Percentiles rank a stretch among this genome's conserved stretches.
Conservation (phyloP, 2,888 invertebrate species). For the Phortica magna region DNA sequence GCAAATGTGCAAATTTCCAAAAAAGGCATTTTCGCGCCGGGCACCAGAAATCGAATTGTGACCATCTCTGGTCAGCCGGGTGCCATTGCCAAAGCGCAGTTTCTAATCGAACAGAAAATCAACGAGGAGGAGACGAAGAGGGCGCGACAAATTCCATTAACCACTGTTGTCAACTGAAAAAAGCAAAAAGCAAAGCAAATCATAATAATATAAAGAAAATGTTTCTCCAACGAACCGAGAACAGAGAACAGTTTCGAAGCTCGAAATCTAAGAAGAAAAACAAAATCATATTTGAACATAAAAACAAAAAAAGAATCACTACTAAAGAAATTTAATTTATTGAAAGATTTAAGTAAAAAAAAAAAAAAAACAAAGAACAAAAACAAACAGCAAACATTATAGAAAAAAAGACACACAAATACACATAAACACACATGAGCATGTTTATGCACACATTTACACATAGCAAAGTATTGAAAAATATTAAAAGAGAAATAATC, state of each 20-base stretch:
- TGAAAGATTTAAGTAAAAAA: slow-evolving; percentile 11
- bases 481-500: slow-evolving; percentile 51
- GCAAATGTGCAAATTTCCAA: slow-evolving; percentile 99
- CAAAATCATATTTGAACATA: slow-evolving; percentile 18
- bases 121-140: slow-evolving; percentile 97
- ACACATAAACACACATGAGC: not conserved
- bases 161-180: slow-evolving; percentile 78
- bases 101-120: slow-evolving; percentile 97
- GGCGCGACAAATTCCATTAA: slow-evolving; percentile 91
- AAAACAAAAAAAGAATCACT: slow-evolving; percentile 30
- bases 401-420: not conserved
- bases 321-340: not conserved
- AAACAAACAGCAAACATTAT: slow-evolving; percentile 41
- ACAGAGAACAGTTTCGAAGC: not conserved
- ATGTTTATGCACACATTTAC: not conserved
- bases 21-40: slow-evolving; percentile 98
- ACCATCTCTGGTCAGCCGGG: slow-evolving; percentile 94
- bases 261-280: not conserved
- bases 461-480: slow-evolving; percentile 19
- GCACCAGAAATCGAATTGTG: slow-evolving; percentile 97
- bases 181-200: slow-evolving; percentile 30
- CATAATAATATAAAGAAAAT: slow-evolving; percentile 26
- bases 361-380: slow-evolving; percentile 17
- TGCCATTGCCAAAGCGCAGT: slow-evolving; percentile 94
- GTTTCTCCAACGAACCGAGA: not conserved